Conservation (phyloP, 1,140 invertebrate genomes). For the Gonatopus flavifemur region DNA sequence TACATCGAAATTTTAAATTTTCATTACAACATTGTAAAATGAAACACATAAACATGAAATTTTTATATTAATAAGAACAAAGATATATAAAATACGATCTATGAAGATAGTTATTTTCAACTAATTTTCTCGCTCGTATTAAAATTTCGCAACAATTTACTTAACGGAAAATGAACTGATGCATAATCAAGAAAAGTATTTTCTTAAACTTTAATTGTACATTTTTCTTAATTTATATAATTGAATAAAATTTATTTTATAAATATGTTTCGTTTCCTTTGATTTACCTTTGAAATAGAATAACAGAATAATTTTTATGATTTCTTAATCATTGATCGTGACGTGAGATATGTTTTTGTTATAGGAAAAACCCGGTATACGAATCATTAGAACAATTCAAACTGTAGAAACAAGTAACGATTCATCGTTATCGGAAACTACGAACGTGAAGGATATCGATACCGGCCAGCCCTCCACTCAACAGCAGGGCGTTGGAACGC, state of each 20-base stretch:
- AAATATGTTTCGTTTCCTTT: constrained; percentile 26
- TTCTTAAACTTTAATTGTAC: constrained; percentile 18
- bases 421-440: constrained; percentile 1
- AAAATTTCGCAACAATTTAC: no score
- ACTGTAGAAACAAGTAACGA: constrained; percentile 29
- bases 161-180: no score
- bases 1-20: constrained; percentile 11
- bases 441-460: constrained; percentile 19
- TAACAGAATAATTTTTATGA: constrained; percentile 5
- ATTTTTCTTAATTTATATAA: constrained; percentile 20
- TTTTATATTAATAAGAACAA: no score
- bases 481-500: no score
- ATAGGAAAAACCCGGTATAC: constrained; percentile 22
- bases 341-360: constrained; percentile 20
- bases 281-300: constrained; percentile 16
- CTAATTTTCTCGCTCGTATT: no score
- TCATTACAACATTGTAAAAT: no score
- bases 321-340: background rate
- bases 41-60: no score
- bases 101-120: no score
- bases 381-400: constrained; percentile 44
- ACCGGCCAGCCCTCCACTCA: constrained; percentile 4
- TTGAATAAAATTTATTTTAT: constrained; percentile 31
- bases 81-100: no score
- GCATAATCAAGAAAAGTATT: no score